Conservation (phyloP, 2,888 invertebrate species). For the Drosophila planitibia region DNA sequence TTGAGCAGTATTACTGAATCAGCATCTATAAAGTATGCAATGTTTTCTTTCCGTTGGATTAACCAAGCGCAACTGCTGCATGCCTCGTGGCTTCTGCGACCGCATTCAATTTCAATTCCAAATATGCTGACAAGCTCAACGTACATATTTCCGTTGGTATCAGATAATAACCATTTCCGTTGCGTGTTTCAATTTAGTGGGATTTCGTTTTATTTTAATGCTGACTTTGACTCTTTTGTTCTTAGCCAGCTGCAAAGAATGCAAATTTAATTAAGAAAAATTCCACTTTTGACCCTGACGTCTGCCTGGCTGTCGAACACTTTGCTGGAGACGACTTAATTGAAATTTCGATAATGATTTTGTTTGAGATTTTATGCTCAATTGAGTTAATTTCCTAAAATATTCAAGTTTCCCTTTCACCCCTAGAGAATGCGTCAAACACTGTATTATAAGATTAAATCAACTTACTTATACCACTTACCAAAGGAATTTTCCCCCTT, state of each 20-base stretch:
- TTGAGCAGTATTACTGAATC: constrained; percentile 41
- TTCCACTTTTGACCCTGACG: neutral
- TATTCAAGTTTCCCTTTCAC: neutral
- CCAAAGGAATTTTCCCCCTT: neutral
- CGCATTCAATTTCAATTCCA: constrained; percentile 59
- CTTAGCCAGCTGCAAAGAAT: constrained; percentile 17
- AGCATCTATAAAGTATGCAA: constrained; percentile 32
- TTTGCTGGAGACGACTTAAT: neutral
- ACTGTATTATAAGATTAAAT: neutral
- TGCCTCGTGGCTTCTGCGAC: constrained; percentile 36
- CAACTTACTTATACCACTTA: neutral
- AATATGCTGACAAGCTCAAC: constrained; percentile 66
- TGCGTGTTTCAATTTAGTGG: constrained; percentile 40
- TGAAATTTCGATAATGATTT: constrained; percentile 13
- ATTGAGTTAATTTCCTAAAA: neutral
- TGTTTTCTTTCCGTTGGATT: constrained; percentile 18
- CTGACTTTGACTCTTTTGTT: constrained; percentile 39
- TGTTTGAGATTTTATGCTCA: neutral
- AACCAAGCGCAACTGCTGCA: constrained; percentile 39
- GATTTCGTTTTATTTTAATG: constrained; percentile 30
- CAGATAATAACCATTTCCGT: constrained; percentile 34
- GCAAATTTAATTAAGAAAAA: constrained; percentile 45
- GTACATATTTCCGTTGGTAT: constrained; percentile 27
- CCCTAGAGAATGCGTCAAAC: neutral
- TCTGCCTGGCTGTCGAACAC: neutral